phyloP scores from a whole-genome alignment of 2,113 vertebrate genomes.

The Gobius niger region DNA sequence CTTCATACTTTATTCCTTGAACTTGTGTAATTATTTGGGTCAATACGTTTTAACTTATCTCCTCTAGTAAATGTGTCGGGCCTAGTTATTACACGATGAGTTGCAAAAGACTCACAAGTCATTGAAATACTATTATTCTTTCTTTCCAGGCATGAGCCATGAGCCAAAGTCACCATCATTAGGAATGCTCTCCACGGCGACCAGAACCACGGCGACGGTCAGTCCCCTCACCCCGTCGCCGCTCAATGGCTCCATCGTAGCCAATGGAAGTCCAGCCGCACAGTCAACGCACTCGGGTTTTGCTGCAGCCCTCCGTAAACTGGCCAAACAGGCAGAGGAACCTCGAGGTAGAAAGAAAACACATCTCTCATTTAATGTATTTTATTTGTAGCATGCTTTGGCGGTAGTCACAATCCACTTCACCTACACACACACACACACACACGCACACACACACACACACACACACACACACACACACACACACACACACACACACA shows the following conservation, averaged over 20 bases:
- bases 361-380: neutral
- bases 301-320: conserved; percentile 96
- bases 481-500: too few species aligned
- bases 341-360: conserved; percentile 84
- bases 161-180: conserved; percentile 99
- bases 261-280: conserved; percentile 93
- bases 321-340: conserved; percentile 98
- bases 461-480: too few species aligned
- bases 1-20: too few species aligned
- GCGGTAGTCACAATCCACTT: too few species aligned
- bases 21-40: too few species aligned
- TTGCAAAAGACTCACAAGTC: too few species aligned
- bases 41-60: too few species aligned
- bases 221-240: conserved; percentile 96
- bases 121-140: conserved; percentile 43
- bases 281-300: conserved; percentile 97
- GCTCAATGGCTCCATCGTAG: conserved; percentile 95
- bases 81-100: too few species aligned
- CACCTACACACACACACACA: too few species aligned
- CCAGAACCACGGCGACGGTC: conserved; percentile 97
- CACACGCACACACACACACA: too few species aligned
- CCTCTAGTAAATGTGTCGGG: too few species aligned
- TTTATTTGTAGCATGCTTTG: neutral
- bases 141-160: conserved; percentile 97
- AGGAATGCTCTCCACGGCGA: conserved; percentile 99